These are phyloP conservation scores for Mormoops blainvillei DNA, from an alignment of 2,113 vertebrate species.

Conservation along the genomic window DNA sequence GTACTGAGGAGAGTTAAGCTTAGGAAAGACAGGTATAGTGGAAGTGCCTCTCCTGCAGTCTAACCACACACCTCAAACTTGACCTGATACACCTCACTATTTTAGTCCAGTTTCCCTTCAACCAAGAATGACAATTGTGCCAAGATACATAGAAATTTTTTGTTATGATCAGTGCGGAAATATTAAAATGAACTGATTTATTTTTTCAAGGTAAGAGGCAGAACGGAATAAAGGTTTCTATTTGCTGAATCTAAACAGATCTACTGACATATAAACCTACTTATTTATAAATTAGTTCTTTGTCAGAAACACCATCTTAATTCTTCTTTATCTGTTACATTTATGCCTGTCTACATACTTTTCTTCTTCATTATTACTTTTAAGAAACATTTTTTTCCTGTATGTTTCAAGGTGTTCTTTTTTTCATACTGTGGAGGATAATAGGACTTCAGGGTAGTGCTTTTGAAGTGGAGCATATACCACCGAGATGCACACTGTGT, in stretches of 20 bases:
- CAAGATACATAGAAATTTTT: slow-evolving; percentile 66
- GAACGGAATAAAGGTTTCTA: not conserved
- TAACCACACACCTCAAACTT: slow-evolving; percentile 59
- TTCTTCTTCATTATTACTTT: not conserved
- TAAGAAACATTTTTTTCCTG: not conserved
- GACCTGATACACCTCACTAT: slow-evolving; percentile 72
- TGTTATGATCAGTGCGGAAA: slow-evolving; percentile 66
- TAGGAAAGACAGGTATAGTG: slow-evolving; percentile 54
- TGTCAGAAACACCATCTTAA: not conserved
- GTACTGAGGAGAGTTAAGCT: slow-evolving; percentile 41
- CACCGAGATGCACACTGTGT: not conserved
- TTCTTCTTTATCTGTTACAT: not conserved
- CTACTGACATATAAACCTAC: not conserved
- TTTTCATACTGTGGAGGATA: not conserved
- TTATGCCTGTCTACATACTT: not conserved
- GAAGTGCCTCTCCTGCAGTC: slow-evolving; percentile 30
- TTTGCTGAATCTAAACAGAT: not conserved
- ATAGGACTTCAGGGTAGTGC: not conserved
- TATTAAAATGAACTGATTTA: slow-evolving; percentile 61
- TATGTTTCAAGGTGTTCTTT: not conserved
- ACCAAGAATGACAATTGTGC: slow-evolving; percentile 65
- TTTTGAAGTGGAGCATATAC: not conserved
- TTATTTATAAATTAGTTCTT: not conserved
- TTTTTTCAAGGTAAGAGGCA: slow-evolving; percentile 45
- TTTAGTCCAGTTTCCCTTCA: slow-evolving; percentile 73